Evolutionary conservation across 37 sponge, comb jelly and placozoan genomes (phyloP), one percentile per base, ranked within the genome.

Genomic region (Agelas oroides): DNA sequence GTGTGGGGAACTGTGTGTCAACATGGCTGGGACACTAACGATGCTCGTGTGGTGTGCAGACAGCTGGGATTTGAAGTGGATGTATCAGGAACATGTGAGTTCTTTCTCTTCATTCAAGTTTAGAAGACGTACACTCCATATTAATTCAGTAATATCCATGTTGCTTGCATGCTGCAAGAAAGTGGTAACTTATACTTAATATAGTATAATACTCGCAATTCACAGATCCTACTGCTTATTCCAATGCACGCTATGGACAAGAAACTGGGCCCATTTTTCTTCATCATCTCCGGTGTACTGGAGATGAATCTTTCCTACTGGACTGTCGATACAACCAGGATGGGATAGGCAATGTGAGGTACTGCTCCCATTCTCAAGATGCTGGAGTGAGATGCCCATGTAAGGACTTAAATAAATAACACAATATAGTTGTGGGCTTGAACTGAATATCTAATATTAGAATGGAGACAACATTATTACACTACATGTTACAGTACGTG

Each of bases 181-280:
- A n/a, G n/a, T n/a, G n/a, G n/a, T n/a, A n/a, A n/a, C n/a, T n/a
- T n/a, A n/a, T n/a, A n/a, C n/a, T n/a, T n/a, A 46, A 46, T 46
- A 8, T 46, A 12, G 46, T 8, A 46, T 46, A 3, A 46, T 12
- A 12, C 8, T 8, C 8, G n/a, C n/a, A n/a, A 46, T 46, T 12
- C 8, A 46, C 69, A 33, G 20, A 30, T n/a, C 23, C 27, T 31
- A 12, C 25, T 23, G 23, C 5, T 12, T 53, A 74, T 24, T 56
- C n/a, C 74, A 19, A 46, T 39, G 76, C 73, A 75, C 32, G 80
- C 11, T 81, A 35, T 75, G 83, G 83, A 36, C 13, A 5, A 0
- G 83, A 77, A 18, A 63, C 2, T 8, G 83, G 73, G 12, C 71
- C 83, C 27, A 79, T 81, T 6, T 39, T 63, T 12, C 59, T 81